Evolutionary conservation across 2,888 invertebrate species (phyloP), one percentile per base, ranked within the genome.

Genomic region (Flexamia atlantica): DNA sequence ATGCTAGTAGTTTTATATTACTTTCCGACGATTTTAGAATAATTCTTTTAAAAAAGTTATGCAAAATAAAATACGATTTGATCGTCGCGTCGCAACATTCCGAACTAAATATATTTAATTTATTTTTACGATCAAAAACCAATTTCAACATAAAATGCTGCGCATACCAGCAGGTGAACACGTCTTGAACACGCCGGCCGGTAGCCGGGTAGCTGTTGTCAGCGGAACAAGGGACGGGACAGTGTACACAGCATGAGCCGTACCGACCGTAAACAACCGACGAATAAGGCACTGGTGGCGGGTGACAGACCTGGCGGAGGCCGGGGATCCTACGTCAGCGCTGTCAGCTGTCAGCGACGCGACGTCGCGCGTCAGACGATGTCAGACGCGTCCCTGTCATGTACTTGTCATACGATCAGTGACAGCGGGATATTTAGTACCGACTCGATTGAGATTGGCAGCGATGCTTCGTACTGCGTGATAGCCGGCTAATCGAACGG

Each of bases 371-470:
- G 53, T 53, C 53, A 53, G 53, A 23, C 53, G 7, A 53, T 23
- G 20, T 53, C 53, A 53, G 46, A 36, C 36, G 36, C 36, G 36
- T 7, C 36, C 36, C 2, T 46, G 46, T 46, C 46, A 46, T 53
- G 53, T 53, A 53, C 53, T 53, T 53, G 53, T 53, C 53, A 53
- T 53, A 7, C 23, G 53, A 53, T 53, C 20, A 23, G 53, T 53
- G 53, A 53, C 53, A 53, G 20, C 23, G 53, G 53, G 53, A 46
- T 14, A 46, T 46, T 46, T 46, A 46, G 46, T 46, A 46, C 46
- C 17, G 17, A 12, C 12, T 46, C 46, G 46, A 46, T 46, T 17
- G 46, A 46, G 46, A 46, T 46, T 46, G 12, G 17, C 46, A 46
- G 12, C 46, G 2, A 46, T 46, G 17, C 4, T 3, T 17, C 9